Conservation (phyloP, 2,888 invertebrate genomes). For the Polietes domitor region DNA sequence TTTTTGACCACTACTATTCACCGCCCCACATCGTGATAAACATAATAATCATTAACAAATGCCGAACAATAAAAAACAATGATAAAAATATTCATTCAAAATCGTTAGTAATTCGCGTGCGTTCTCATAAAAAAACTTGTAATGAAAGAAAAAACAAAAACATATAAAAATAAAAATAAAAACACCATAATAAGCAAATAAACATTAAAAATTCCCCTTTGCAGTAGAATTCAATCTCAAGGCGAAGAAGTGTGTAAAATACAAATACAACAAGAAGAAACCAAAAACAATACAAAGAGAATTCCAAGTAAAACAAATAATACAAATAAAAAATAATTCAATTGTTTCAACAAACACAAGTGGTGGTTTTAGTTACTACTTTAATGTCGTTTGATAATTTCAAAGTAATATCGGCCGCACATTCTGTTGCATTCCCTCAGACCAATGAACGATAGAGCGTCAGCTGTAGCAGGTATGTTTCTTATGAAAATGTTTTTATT, state of each 20-base stretch:
- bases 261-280: not conserved
- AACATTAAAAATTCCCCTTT: not conserved
- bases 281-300: slow-evolving; percentile 8
- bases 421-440: slow-evolving; percentile 38
- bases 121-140: slow-evolving; percentile 28
- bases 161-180: not conserved
- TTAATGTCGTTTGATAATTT: slow-evolving; percentile 48
- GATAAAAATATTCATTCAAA: slow-evolving; percentile 26
- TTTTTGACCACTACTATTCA: not conserved
- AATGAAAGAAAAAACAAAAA: not conserved
- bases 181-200: not conserved
- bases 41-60: not conserved
- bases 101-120: slow-evolving; percentile 26
- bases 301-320: slow-evolving; percentile 18
- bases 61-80: not conserved
- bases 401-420: slow-evolving; percentile 41
- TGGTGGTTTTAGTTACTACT: slow-evolving; percentile 44
- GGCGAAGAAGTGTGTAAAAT: not conserved
- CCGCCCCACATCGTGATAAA: not conserved
- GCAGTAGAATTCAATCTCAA: slow-evolving; percentile 21
- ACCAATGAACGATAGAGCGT: slow-evolving; percentile 57
- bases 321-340: slow-evolving; percentile 19
- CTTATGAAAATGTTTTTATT: no score
- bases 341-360: slow-evolving; percentile 25
- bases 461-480: slow-evolving; percentile 51